These are phyloP conservation scores for Amphiprion clarkii DNA, from an alignment of 2,797 vertebrate species.

Conservation along the genomic window DNA sequence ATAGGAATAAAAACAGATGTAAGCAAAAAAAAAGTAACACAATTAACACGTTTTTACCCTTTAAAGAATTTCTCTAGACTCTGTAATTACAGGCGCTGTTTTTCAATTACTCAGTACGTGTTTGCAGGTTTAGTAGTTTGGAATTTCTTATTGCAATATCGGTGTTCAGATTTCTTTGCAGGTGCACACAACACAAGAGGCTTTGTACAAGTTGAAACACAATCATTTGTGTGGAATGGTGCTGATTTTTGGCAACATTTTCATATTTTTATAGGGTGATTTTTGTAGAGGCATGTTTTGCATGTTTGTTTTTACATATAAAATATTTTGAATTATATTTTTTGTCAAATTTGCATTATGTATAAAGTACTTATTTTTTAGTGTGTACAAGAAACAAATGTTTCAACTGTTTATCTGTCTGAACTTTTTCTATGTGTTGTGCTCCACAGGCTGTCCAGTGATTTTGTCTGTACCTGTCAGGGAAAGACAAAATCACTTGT, in stretches of 20 bases:
- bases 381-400: conserved; percentile 26
- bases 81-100: neutral
- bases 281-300: conserved; percentile 48
- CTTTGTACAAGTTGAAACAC: conserved; percentile 34
- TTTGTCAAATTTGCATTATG: conserved; percentile 52
- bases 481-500: conserved; percentile 31
- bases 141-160: conserved; percentile 29
- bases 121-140: conserved; percentile 25
- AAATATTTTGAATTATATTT: conserved; percentile 51
- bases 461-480: conserved; percentile 33
- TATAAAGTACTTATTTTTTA: conserved; percentile 67
- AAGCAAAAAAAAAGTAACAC: neutral
- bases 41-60: neutral
- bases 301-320: conserved; percentile 45
- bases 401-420: conserved; percentile 8
- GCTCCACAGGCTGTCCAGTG: conserved; percentile 7
- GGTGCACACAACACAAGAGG: conserved; percentile 18
- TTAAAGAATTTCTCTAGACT: neutral
- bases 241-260: conserved; percentile 50
- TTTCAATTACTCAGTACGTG: conserved; percentile 20
- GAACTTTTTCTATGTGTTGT: conserved; percentile 32
- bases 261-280: conserved; percentile 23
- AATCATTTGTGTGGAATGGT: conserved; percentile 60
- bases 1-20: neutral
- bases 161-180: conserved; percentile 20